Evolutionary conservation across 2,888 invertebrate genomes (phyloP).

Genomic region (Malthinus flaveolus): DNA sequence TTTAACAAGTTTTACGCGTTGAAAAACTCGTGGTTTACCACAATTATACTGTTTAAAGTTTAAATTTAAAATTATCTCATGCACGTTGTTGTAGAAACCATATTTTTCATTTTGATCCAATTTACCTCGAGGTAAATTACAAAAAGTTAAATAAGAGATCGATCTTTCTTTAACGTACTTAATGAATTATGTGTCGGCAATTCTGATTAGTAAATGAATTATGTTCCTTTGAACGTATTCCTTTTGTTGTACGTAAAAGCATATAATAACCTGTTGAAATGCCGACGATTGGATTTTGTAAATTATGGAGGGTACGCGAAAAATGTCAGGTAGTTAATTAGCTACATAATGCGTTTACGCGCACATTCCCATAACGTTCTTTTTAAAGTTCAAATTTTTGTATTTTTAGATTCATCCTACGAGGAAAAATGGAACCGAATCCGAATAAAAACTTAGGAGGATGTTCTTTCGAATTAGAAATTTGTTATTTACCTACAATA

Average conservation of each 20-base stretch:
- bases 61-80: too few species aligned
- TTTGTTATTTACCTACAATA: slow-evolving; percentile 58
- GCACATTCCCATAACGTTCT: neutral
- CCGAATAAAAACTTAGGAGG: slow-evolving; percentile 42
- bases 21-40: too few species aligned
- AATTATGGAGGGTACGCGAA: slow-evolving; percentile 32
- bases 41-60: too few species aligned
- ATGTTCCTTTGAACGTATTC: slow-evolving; percentile 41
- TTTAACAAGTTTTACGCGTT: too few species aligned
- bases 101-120: too few species aligned
- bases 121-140: neutral
- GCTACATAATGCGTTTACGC: neutral
- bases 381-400: neutral
- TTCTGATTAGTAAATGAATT: slow-evolving; percentile 48
- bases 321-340: slow-evolving; percentile 6
- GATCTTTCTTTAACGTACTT: slow-evolving; percentile 36
- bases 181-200: slow-evolving; percentile 46
- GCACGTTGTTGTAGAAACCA: too few species aligned
- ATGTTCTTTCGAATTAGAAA: slow-evolving; percentile 74
- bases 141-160: slow-evolving; percentile 5
- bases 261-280: slow-evolving; percentile 27
- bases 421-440: slow-evolving; percentile 64
- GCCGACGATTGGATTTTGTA: slow-evolving; percentile 36
- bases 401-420: slow-evolving; percentile 64
- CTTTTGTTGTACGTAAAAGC: slow-evolving; percentile 34